phyloP scores from a whole-genome alignment of 2,888 invertebrate species.

The Chloroclysta siterata region DNA sequence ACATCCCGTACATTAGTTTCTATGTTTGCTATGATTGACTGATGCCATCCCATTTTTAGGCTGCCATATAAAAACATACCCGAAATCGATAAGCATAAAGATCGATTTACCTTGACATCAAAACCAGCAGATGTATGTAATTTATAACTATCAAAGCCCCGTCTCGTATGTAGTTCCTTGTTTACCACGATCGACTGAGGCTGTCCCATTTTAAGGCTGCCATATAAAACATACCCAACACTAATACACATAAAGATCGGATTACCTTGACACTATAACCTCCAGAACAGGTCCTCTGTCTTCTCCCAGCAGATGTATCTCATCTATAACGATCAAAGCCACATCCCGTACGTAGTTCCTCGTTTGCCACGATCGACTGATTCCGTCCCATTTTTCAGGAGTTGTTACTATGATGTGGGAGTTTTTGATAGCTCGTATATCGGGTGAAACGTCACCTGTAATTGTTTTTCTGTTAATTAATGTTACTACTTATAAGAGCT shows the following conservation, averaged over 20 bases:
- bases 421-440: conserved; percentile 91
- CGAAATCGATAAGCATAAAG: conserved; percentile 4
- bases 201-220: conserved; percentile 83
- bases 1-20: too few species aligned
- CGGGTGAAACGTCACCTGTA: conserved; percentile 90
- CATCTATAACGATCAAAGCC: conserved; percentile 97
- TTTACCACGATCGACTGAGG: conserved; percentile 99
- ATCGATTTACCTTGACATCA: conserved; percentile 90
- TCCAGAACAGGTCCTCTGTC: conserved; percentile 96
- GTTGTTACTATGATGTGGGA: conserved; percentile 99
- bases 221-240: not conserved
- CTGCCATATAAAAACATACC: not conserved
- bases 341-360: conserved; percentile 97
- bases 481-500: not conserved
- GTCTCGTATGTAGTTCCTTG: conserved; percentile 95
- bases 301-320: conserved; percentile 98
- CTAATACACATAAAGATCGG: conserved; percentile 2
- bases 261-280: conserved; percentile 95
- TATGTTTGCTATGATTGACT: too few species aligned
- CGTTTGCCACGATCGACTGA: conserved; percentile 99
- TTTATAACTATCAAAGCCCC: conserved; percentile 98
- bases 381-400: conserved; percentile 99
- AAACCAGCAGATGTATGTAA: conserved; percentile 98
- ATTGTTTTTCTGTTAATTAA: not conserved
- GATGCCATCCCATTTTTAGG: too few species aligned